Conservation (phyloP, 2,113 vertebrate species). For the Collichthys lucidus region DNA sequence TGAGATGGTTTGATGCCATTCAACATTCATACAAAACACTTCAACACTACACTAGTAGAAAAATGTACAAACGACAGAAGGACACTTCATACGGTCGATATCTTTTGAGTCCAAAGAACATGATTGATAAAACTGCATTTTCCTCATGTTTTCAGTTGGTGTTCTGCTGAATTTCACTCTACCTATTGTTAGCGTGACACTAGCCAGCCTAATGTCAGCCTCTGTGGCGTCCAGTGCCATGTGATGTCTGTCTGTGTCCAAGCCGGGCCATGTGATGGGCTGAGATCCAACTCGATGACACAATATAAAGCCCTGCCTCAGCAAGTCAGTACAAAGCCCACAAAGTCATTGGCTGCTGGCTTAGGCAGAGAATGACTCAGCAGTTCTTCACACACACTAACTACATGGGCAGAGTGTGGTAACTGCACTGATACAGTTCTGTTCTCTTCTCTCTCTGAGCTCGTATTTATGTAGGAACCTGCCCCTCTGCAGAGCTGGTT, state of each 20-base stretch:
- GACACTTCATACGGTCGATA: neutral
- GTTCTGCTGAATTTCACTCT: neutral
- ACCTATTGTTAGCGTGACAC: neutral
- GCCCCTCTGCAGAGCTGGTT: neutral
- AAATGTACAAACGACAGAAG: neutral
- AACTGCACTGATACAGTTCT: slow-evolving; percentile 15
- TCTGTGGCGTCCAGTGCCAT: slow-evolving; percentile 14
- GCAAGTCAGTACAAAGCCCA: slow-evolving; percentile 35
- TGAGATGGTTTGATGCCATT: neutral
- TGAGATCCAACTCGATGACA: slow-evolving; percentile 31
- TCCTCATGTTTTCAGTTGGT: too few species aligned
- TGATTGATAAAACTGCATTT: neutral
- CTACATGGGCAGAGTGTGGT: slow-evolving; percentile 31
- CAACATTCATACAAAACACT: neutral
- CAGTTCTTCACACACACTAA: slow-evolving; percentile 48
- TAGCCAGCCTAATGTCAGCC: neutral
- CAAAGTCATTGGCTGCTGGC: slow-evolving; percentile 62
- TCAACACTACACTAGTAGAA: neutral
- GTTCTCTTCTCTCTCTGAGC: neutral
- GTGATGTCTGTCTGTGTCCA: slow-evolving; percentile 9
- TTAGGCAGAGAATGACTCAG: slow-evolving; percentile 75
- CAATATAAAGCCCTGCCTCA: slow-evolving; percentile 56
- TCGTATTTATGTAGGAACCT: neutral
- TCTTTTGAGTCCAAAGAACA: neutral
- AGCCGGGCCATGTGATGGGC: slow-evolving; percentile 48